Evolutionary conservation across 2,113 vertebrate species (phyloP), one percentile per base, ranked within the genome.

Genomic region (Pipa parva): DNA sequence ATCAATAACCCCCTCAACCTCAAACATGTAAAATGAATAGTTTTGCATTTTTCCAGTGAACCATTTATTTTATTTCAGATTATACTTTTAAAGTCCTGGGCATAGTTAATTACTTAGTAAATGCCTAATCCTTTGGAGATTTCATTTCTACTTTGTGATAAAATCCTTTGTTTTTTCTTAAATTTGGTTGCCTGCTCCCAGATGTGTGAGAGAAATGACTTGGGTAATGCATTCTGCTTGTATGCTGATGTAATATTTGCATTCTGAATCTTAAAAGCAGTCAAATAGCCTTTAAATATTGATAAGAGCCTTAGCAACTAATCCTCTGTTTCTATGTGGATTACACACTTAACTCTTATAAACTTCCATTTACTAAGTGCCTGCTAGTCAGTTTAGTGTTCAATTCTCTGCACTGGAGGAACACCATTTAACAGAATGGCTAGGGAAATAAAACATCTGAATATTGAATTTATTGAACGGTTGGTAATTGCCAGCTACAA

Each of bases 401-500:
- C 57, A 36, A 15, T 59, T 51, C 29, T 18, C 17, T 18, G 45
- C 20, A 25, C 56, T 26, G 17, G 45, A 37, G 25, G 24, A 31
- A 46, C 29, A 59, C 25, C 18, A 22, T 45, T 59, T 50, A 33
- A 33, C 28, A 51, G 29, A 59, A 15, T 31, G 31, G 29, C 50
- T 12, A 21, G 22, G 26, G 21, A 25, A 17, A 49, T 8, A 22
- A 22, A 20, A 29, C 18, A 36, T 58, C 27, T 22, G 31, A 49
- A 21, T 56, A 20, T 17, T 58, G 26, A 29, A 33, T 8, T 70
- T 42, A 70, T 20, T 48, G 56, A 50, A 52, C 17, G 24, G 21
- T 51, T 46, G 3, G 57, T 24, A 50, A 31, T 58, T 61, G 66
- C 49, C 33, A 39, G 39, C 39, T 22, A 45, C 50, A 51, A 59